Conservation (phyloP, 2,797 vertebrate genomes). For the Rhinoraja longicauda region DNA sequence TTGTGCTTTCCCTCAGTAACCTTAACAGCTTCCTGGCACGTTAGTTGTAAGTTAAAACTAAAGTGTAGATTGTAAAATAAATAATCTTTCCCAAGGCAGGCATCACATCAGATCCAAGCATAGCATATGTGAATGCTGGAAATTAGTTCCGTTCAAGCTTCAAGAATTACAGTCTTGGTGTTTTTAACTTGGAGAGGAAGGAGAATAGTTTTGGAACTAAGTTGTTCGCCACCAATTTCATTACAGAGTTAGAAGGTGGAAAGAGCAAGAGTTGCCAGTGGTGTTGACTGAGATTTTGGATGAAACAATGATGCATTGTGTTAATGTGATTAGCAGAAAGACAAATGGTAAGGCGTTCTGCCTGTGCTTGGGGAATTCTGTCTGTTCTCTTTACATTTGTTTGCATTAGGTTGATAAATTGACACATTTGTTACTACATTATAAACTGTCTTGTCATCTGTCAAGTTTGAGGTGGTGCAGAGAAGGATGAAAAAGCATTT, state of each 20-base stretch:
- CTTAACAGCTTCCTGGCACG: conserved; percentile 28
- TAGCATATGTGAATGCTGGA: neutral
- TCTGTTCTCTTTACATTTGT: conserved; percentile 57
- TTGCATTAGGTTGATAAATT: conserved; percentile 68
- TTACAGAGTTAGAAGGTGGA: conserved; percentile 28
- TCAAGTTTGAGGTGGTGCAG: conserved; percentile 63
- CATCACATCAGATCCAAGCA: neutral
- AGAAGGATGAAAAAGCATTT: conserved; percentile 53
- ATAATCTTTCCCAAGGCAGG: neutral
- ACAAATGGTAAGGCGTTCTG: conserved; percentile 47
- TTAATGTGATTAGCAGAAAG: conserved; percentile 52
- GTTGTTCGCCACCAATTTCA: conserved; percentile 1
- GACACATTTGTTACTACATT: conserved; percentile 65
- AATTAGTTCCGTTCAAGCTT: conserved; percentile 6
- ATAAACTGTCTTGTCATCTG: conserved; percentile 59
- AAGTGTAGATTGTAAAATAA: conserved; percentile 27
- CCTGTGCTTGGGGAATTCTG: conserved; percentile 52
- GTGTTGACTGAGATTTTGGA: conserved; percentile 52
- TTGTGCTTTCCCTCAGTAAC: conserved; percentile 7
- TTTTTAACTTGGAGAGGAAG: neutral
- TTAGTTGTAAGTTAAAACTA: conserved; percentile 36
- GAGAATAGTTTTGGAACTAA: conserved; percentile 9
- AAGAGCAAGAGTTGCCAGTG: conserved; percentile 45
- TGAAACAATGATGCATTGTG: conserved; percentile 61
- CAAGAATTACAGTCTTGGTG: conserved; percentile 11